Evolutionary conservation across 1,140 invertebrate genomes (phyloP), one percentile per base, ranked within the genome.

Genomic region (Macrocentrus cingulum): DNA sequence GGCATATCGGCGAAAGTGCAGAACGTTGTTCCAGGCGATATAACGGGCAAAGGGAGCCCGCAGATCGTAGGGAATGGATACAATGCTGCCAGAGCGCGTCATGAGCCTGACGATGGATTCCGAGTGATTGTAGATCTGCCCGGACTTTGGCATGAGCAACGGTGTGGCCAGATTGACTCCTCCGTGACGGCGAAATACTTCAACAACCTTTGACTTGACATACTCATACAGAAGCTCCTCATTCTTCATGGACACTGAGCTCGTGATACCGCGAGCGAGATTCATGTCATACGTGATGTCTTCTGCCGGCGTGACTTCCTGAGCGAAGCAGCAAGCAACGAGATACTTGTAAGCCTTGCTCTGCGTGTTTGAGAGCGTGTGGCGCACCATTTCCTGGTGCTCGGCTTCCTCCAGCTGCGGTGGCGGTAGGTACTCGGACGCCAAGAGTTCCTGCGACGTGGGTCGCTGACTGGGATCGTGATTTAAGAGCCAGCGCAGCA

Each of bases 381-480:
- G 88, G 2, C 86, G 76, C 16, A 95, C 78, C 61, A 91, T 84
- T 62, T 91, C 89, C 59, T 89, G 85, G 7, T 95, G 69, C 67
- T 91, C 88, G 7, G 85, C 84, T 69, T 94, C 91, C 70, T 93
- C 90, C 22, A 93, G 83, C 56, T 87, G 80, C 7, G 81, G 87
- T 23, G 85, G 88, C 2, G 95, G 94, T 5, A 97, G 79, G 61
- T 90, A 84, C 55, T 91, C 85, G 0, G 91, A 94, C 44, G 86
- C 80, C 3, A 97, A 79, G 9, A 98, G 77, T 72, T 97, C 91
- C 56, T 86, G 80, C 7, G 92, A 90, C 0, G 91, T 90, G 0
- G 95, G 95, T 16, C 95, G 80, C 62, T 86, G 80, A 49, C 82
- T 84, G 0, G 92, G 87, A 76, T 97, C 91, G 68, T 97, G 93